Percentiles rank a stretch among this genome's conserved stretches.
Conservation (phyloP, 1,140 invertebrate species). For the Parapsyche elsis region DNA sequence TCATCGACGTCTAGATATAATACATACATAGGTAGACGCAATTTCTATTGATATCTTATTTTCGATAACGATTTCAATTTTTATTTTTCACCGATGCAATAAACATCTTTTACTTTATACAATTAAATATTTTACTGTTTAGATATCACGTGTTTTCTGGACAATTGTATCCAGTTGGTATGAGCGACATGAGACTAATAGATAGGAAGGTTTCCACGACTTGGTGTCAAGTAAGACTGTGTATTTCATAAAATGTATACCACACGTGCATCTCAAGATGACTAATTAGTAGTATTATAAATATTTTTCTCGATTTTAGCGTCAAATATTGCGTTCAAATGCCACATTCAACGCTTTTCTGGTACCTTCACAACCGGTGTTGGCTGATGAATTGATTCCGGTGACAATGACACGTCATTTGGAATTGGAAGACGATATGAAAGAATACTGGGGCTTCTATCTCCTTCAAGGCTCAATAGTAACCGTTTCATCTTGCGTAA, state of each 20-base stretch:
- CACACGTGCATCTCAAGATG: background rate
- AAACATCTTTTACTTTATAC: too few relatives aligned
- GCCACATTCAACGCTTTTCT: constrained; percentile 82
- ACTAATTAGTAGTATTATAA: too few relatives aligned
- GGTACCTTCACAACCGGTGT: constrained; percentile 70
- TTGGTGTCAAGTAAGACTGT: constrained; percentile 77
- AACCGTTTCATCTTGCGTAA: constrained; percentile 79
- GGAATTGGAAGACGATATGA: constrained; percentile 80
- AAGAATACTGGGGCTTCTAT: constrained; percentile 87
- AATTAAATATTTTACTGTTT: constrained; percentile 29
- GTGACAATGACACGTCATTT: constrained; percentile 77
- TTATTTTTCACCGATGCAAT: too few relatives aligned
- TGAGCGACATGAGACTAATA: constrained; percentile 80
- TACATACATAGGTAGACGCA: too few relatives aligned
- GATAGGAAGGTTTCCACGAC: constrained; percentile 78
- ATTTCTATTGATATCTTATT: too few relatives aligned
- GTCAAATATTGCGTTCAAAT: constrained; percentile 76
- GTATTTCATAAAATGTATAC: background rate
- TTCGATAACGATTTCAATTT: too few relatives aligned
- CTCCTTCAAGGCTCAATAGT: constrained; percentile 79
- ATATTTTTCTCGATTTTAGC: constrained; percentile 62
- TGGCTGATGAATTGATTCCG: constrained; percentile 68
- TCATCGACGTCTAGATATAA: too few relatives aligned
- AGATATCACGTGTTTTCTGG: constrained; percentile 76
- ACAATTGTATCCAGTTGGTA: constrained; percentile 77